These are phyloP conservation scores for Dipus sagitta DNA, from an alignment of 2,797 vertebrate genomes.

Conservation along the genomic window DNA sequence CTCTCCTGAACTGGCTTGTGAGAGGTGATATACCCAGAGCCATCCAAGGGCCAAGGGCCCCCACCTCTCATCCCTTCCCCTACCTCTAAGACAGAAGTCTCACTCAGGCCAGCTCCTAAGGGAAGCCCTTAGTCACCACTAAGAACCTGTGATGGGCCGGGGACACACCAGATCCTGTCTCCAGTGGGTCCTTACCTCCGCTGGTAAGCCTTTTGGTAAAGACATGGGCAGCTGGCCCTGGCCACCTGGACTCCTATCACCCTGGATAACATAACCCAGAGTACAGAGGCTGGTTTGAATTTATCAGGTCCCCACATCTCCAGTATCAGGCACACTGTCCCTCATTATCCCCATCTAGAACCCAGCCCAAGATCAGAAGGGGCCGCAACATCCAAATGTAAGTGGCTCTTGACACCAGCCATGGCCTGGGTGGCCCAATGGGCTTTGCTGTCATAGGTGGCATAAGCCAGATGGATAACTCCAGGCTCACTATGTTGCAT, in stretches of 20 bases:
- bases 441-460: not conserved
- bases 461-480: not conserved
- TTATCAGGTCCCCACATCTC: not conserved
- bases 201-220: accelerated
- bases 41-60: not conserved
- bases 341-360: not conserved
- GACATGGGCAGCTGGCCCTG: too few relatives aligned
- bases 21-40: accelerated
- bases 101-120: not conserved
- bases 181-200: not conserved
- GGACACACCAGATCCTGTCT: not conserved
- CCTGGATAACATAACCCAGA: not conserved
- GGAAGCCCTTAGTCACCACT: not conserved
- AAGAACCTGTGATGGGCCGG: not conserved
- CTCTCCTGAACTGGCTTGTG: not conserved
- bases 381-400: not conserved
- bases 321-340: not conserved
- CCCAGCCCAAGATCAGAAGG: too few relatives aligned
- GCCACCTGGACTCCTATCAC: not conserved
- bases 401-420: not conserved
- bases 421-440: not conserved
- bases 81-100: not conserved
- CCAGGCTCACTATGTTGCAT: not conserved
- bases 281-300: not conserved
- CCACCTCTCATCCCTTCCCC: not conserved